Evolutionary conservation across 2,113 vertebrate genomes (phyloP).

Genomic region (Hydrolagus affinis): DNA sequence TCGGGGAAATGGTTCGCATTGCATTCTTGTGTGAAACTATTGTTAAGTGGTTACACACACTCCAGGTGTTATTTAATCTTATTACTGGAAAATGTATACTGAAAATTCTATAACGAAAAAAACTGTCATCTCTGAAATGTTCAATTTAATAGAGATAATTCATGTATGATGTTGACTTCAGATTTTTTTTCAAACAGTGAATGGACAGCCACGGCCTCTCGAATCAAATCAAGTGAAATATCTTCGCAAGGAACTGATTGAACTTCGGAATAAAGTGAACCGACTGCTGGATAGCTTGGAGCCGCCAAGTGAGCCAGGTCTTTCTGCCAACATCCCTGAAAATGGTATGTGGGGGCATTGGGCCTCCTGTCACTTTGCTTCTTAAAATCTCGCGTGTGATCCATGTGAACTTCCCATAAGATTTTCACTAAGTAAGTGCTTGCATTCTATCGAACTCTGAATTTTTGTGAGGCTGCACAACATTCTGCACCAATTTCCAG

Average conservation of each 20-base stretch:
- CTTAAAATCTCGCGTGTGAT: background rate
- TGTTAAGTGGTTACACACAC: no score
- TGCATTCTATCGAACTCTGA: background rate
- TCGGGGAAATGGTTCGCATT: no score
- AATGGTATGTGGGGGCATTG: conserved; percentile 58
- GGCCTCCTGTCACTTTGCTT: background rate
- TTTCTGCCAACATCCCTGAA: conserved; percentile 65
- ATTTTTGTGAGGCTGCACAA: background rate
- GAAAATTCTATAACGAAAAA: no score
- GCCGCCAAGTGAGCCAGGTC: conserved; percentile 76
- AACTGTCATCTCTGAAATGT: no score
- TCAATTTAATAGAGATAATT: background rate
- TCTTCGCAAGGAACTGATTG: conserved; percentile 88
- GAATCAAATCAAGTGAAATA: conserved; percentile 97
- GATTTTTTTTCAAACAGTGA: conserved; percentile 62
- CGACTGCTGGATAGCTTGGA: conserved; percentile 87
- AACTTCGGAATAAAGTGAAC: conserved; percentile 96
- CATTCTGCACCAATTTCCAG: background rate
- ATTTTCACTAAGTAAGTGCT: background rate
- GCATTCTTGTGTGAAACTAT: no score
- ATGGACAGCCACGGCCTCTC: conserved; percentile 89
- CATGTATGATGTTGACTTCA: conserved; percentile 33
- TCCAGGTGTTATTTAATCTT: no score
- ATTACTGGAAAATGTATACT: no score
- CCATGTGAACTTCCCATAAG: background rate